Evolutionary conservation across 2,113 vertebrate species (phyloP).

Genomic region (Prunella himalayana): DNA sequence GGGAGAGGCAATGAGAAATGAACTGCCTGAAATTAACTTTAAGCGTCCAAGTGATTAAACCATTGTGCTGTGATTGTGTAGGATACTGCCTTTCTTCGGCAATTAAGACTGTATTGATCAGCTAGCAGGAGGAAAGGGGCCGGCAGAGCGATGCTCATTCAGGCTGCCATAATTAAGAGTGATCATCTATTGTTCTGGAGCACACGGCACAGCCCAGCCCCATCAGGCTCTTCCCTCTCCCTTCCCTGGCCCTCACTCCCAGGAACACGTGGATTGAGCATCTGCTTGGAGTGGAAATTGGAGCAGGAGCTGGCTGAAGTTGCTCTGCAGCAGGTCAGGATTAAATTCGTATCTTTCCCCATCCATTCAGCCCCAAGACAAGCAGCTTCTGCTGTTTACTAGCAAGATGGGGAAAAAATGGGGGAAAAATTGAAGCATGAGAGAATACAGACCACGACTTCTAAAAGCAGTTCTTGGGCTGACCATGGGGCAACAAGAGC

Average conservation of each 20-base stretch:
- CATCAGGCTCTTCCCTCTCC: slow-evolving; percentile 11
- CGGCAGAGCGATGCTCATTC: slow-evolving; percentile 48
- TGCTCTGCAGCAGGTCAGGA: background rate
- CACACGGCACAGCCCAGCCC: background rate
- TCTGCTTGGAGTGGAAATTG: background rate
- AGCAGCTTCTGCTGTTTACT: background rate
- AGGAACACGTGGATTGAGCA: background rate
- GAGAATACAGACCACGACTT: background rate
- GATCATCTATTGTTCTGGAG: slow-evolving; percentile 66
- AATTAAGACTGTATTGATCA: slow-evolving; percentile 73
- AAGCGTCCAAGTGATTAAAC: slow-evolving; percentile 70
- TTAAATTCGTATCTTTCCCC: background rate
- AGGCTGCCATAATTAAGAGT: slow-evolving; percentile 71
- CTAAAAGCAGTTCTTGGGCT: background rate
- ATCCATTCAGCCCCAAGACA: background rate
- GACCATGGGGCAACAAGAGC: background rate
- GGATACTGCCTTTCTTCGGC: slow-evolving; percentile 44
- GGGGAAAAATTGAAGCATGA: background rate
- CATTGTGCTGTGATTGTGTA: slow-evolving; percentile 50
- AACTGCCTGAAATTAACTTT: slow-evolving; percentile 59
- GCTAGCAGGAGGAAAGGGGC: slow-evolving; percentile 33
- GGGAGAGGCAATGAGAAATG: slow-evolving; percentile 52
- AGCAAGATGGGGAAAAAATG: background rate
- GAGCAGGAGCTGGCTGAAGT: background rate
- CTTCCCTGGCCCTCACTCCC: background rate